Percentiles rank a stretch among this genome's conserved stretches.
Evolutionary conservation across 2,888 invertebrate species (phyloP).

Genomic region (Lumbricus terrestris): DNA sequence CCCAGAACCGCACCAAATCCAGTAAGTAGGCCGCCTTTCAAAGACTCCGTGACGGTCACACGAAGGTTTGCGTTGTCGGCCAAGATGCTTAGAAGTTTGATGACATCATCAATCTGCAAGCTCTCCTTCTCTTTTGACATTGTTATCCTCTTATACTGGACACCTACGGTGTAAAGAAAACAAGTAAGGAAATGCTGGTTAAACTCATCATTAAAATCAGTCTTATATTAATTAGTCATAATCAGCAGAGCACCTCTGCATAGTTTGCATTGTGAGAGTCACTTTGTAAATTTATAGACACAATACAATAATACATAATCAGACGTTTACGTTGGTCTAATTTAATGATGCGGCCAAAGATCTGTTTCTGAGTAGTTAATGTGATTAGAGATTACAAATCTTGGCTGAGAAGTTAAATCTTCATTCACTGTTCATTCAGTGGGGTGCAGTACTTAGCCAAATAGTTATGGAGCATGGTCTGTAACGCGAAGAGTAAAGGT

Average conservation of each 20-base stretch:
- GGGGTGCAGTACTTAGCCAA: too few species aligned
- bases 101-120: background rate
- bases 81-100: background rate
- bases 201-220: background rate
- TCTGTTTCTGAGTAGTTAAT: background rate
- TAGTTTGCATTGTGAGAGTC: too few species aligned
- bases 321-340: background rate
- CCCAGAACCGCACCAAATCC: background rate
- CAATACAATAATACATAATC: background rate
- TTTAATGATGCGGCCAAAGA: background rate
- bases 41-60: constrained; percentile 16
- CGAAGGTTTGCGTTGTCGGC: background rate
- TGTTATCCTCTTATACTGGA: background rate
- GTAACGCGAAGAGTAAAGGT: too few species aligned
- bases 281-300: too few species aligned
- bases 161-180: background rate
- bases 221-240: too few species aligned
- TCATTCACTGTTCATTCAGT: too few species aligned
- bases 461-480: too few species aligned
- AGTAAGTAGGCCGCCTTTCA: constrained; percentile 13
- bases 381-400: too few species aligned
- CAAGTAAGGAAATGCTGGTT: background rate
- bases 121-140: background rate
- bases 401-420: too few species aligned
- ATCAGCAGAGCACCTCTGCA: too few species aligned